Base-by-base conservation (phyloP, 2,797 vertebrate species). In the Oryzias sinensis region DNA sequence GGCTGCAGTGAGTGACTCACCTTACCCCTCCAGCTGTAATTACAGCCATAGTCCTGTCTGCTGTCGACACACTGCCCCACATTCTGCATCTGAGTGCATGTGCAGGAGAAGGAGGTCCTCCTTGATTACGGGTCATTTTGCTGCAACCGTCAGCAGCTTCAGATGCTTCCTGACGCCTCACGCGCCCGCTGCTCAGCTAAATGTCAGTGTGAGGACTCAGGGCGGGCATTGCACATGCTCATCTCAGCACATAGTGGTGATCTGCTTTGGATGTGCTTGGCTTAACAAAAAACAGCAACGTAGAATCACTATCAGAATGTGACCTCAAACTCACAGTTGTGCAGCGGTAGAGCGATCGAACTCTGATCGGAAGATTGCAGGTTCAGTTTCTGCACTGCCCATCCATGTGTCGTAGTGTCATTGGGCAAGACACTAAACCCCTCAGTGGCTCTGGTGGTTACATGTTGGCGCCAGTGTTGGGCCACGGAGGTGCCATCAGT, bases 1-100 rank as follows among this genome's bases (percentile, higher is more conserved):
- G 0, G 43, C 59, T 77, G 86, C 75, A 73, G 71, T 48, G 68
- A 25, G 62, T 82, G 78, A 82, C 79, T 84, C 78, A 83, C 75
- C 80, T 79, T 49, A 56, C 68, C 42, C 59, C 57, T 53, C 45
- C 47, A 20, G 67, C 76, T 80, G 79, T 78, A 80, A 81, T 80
- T 82, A 56, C 63, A 82, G 18, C 42, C 72, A 65, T 40, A 45
- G 25, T 54, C 43, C 52, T 37, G 33, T 37, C 49, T 27, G 56
- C 47, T 56, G 49, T 71, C 43, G 6, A 22, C 24, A 14, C 50
- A 8, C 52, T 59, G 69, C 27, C 57, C 71, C 66, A 66, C 54
- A 57, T 18, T 63, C 49, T 14, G 7, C 2, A n/a, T 18, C 16
- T 45, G 11, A 37, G 0, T 50, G 18, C 49, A 49, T 56, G 48